Percentiles rank a stretch among this genome's conserved stretches.
Evolutionary conservation across 2,888 invertebrate genomes (phyloP).

Genomic region (Melanostoma mellinum): DNA sequence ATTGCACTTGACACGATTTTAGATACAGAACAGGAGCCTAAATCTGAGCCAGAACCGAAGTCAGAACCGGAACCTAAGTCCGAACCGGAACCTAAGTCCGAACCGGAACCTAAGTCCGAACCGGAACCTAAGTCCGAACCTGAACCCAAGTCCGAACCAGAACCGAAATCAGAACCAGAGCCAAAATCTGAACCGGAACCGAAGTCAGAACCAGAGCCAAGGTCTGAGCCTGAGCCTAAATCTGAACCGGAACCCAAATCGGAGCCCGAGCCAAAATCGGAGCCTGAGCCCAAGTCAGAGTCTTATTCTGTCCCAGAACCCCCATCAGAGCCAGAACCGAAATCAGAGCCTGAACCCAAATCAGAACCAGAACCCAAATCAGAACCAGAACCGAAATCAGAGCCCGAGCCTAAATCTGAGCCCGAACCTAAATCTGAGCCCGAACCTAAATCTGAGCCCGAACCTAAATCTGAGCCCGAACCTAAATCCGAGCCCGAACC

Average conservation of each 20-base stretch:
- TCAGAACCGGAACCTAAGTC: slow-evolving; percentile 76
- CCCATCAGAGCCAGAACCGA: slow-evolving; percentile 81
- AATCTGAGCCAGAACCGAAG: slow-evolving; percentile 78
- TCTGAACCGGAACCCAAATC: slow-evolving; percentile 82
- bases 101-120: slow-evolving; percentile 80
- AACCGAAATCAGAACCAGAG: slow-evolving; percentile 82
- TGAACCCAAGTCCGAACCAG: slow-evolving; percentile 82
- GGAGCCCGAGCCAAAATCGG: slow-evolving; percentile 80
- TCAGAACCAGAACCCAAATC: slow-evolving; percentile 78
- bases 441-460: slow-evolving; percentile 76
- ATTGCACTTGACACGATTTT: slow-evolving; percentile 61
- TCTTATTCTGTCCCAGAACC: slow-evolving; percentile 81
- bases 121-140: slow-evolving; percentile 81
- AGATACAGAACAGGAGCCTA: slow-evolving; percentile 79
- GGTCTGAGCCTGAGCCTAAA: slow-evolving; percentile 82
- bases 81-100: slow-evolving; percentile 79
- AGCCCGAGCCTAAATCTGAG: slow-evolving; percentile 81
- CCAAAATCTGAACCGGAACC: slow-evolving; percentile 83
- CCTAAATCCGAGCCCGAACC: slow-evolving; percentile 81
- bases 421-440: slow-evolving; percentile 83
- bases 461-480: slow-evolving; percentile 80
- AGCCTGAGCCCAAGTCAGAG: slow-evolving; percentile 79
- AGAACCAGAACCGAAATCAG: slow-evolving; percentile 81
- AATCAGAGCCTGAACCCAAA: slow-evolving; percentile 78
- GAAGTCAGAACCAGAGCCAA: slow-evolving; percentile 76